These are phyloP conservation scores for Pycnomerus fuliginosus DNA, from an alignment of 2,888 invertebrate genomes.

Conservation along the genomic window DNA sequence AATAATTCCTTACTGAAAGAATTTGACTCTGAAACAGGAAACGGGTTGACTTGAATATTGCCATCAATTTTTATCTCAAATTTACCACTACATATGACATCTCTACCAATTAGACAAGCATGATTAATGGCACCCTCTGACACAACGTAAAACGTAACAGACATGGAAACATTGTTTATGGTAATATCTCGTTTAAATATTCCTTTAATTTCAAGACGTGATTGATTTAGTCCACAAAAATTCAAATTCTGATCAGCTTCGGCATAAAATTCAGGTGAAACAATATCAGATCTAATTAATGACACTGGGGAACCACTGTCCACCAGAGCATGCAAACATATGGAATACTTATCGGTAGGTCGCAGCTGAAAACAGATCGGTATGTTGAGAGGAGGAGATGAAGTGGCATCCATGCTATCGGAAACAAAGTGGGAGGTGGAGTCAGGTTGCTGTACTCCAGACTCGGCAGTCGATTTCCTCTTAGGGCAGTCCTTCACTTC, in stretches of 20 bases:
- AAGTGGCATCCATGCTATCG: not conserved
- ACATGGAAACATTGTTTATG: not conserved
- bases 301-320: conserved; percentile 15
- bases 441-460: not conserved
- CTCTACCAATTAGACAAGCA: conserved; percentile 6
- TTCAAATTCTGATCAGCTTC: not conserved
- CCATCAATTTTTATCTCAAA: not conserved
- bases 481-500: conserved; percentile 16
- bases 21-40: not conserved
- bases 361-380: not conserved
- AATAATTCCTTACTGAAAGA: not conserved
- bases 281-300: not conserved
- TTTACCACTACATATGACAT: conserved; percentile 1
- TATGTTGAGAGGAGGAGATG: not conserved
- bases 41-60: not conserved
- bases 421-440: conserved; percentile 1
- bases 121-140: conserved; percentile 3
- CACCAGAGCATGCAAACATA: conserved; percentile 3
- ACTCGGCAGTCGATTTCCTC: not conserved
- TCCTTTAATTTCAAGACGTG: not conserved
- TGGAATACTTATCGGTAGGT: not conserved
- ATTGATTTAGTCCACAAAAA: not conserved
- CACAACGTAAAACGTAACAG: conserved; percentile 6
- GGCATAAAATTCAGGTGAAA: not conserved
- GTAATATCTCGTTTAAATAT: not conserved